Base-by-base conservation (phyloP, 2,888 invertebrate species). In the Fragum fragum region DNA sequence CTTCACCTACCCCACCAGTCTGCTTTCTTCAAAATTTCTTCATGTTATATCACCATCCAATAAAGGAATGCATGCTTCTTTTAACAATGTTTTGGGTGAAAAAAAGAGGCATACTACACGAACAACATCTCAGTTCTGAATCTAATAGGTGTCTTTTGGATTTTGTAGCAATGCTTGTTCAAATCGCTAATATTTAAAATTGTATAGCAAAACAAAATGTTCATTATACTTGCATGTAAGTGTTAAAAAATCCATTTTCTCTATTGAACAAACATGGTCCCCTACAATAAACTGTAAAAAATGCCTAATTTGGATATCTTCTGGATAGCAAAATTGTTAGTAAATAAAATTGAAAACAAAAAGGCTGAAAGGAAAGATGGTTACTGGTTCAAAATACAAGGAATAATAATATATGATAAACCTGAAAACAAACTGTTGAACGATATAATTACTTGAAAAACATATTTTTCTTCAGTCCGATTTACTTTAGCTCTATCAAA, bases 161-260 rank as follows among this genome's bases (percentile, higher is more conserved):
- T 6, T 36, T 36, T 36, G 32, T 6, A 36, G 32, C 32, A 36
- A 36, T 36, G 32, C 9, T 36, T 57, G 21, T 57, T 57, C 57
- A 23, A 57, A 57, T n/a, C 57, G 6, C 26, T 57, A 23, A 47
- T 16, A 47, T 47, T 47, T 47, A 5, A 21, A 47, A 18, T 9
- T 47, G 47, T 47, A 47, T 47, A 47, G 14, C 47, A 42, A 23
- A n/a, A 61, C 26, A 61, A 61, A 61, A 42, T 36, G n/a, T 26
- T 42, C 23, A 32, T 42, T 23, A 66, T 66, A 66, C 66, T 66
- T 66, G 66, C 66, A 42, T 66, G 66, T 42, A 39, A 66, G 66
- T 36, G 32, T 42, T 42, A 42, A 66, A 66, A 28, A 29, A 66
- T 66, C 66, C 42, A 42, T 66, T 42, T 32, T 66, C 66, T 66